A percentile compares a stretch with the other conserved stretches of the same genome.
Evolutionary conservation across 1,140 invertebrate species (phyloP).

Genomic region (Chironomus tepperi): DNA sequence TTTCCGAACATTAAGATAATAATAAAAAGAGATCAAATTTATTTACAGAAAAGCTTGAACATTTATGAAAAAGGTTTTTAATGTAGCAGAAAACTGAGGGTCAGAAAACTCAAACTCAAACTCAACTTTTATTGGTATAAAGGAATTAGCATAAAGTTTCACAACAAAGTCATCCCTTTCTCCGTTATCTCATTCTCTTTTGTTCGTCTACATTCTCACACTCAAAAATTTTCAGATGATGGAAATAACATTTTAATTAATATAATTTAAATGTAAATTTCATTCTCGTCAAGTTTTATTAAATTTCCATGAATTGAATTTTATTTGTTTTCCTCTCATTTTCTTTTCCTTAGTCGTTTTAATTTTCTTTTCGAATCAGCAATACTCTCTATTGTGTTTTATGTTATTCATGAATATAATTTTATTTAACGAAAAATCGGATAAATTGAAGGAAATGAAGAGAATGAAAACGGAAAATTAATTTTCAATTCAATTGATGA

Average conservation of each 20-base stretch:
- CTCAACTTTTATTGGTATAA: background rate
- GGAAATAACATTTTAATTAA: slow-evolving; percentile 10
- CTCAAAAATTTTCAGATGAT: background rate
- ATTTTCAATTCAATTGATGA: slow-evolving; percentile 11
- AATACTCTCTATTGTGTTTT: background rate
- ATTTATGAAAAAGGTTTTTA: background rate
- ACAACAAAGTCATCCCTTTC: background rate
- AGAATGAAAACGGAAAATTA: slow-evolving; percentile 14
- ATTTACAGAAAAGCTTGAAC: too few relatives aligned
- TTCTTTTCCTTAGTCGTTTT: background rate
- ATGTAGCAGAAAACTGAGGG: background rate
- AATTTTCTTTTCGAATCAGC: too few relatives aligned
- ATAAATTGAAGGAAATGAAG: background rate
- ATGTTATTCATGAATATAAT: slow-evolving; percentile 9
- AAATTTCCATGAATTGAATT: slow-evolving; percentile 14
- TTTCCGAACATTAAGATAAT: too few relatives aligned
- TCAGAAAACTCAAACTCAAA: background rate
- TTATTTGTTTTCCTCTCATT: background rate
- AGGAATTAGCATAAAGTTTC: background rate
- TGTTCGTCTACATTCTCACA: background rate
- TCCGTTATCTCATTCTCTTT: background rate
- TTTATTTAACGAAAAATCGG: background rate
- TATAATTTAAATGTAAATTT: slow-evolving; percentile 15
- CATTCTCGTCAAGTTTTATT: slow-evolving; percentile 13
- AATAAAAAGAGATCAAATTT: too few relatives aligned